Evolutionary conservation across 2,113 vertebrate genomes (phyloP), one percentile per base, ranked within the genome.

Genomic region (Pluvianellus socialis): DNA sequence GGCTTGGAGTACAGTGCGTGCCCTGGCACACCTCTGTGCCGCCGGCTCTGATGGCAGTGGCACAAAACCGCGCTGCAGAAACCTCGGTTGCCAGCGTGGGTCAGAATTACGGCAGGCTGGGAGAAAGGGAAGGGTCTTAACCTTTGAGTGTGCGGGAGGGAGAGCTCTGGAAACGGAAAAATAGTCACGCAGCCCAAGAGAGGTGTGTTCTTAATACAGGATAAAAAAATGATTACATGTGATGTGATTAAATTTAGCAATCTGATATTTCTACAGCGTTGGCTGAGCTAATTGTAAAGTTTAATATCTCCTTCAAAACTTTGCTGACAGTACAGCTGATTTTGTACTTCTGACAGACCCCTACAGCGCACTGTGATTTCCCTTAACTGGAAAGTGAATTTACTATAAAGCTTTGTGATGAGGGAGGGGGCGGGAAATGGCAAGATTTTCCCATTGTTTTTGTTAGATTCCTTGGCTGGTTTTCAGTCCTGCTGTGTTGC

Each of bases 101-200:
- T 30, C 2, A 7, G n/a, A 63, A 47, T 85, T 59, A 23, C 0
- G 0, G 45, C 47, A 23, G 3, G 0, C 0, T 0, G 21, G 66
- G 66, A 79, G 47, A 56, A 45, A n/a, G 70, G 42, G 47, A 87
- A 80, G 59, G 71, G 38, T 58, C 73, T 89, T 50, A 47, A 27
- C 50, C 28, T 79, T 15, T 20, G 20, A 0, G 4, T 24, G 27
- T 42, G 73, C 0, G 0, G 7, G 55, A 84, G 19, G 27, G 47
- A 50, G 32, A 24, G 27, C 42, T 87, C 38, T 90, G 56, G 33
- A 65, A 59, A 14, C 28, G n/a, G 20, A 28, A 71, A 61, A 87
- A 38, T 19, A 50, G 18, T 44, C 53, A 21, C 3, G 16, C 21
- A 35, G 33, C 32, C 58, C 24, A 21, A n/a, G n/a, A 91, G 52